These are phyloP conservation scores for Drosophila lacertosa DNA, from an alignment of 1,140 invertebrate species.

Conservation along the genomic window DNA sequence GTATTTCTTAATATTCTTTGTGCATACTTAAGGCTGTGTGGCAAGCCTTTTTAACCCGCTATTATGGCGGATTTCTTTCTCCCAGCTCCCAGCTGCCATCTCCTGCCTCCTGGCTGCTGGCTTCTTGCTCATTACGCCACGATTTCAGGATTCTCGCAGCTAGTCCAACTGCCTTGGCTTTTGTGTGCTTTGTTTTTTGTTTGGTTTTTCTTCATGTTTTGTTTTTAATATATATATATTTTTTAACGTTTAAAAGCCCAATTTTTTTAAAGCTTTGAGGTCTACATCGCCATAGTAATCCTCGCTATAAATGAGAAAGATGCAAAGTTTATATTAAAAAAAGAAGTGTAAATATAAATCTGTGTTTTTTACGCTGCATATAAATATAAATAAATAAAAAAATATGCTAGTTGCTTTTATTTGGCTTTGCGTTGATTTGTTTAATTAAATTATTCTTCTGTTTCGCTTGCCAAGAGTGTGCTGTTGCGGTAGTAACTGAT, in stretches of 20 bases:
- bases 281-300: conserved; percentile 94
- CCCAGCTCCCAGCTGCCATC: conserved; percentile 14
- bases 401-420: conserved; percentile 38
- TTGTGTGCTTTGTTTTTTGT: conserved; percentile 31
- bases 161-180: conserved; percentile 38
- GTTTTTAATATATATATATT: conserved; percentile 15
- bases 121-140: conserved; percentile 14
- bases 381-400: too few relatives aligned
- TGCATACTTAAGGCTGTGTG: conserved; percentile 61
- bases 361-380: conserved; percentile 20
- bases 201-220: conserved; percentile 33
- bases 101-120: conserved; percentile 15
- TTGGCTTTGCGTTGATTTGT: conserved; percentile 64
- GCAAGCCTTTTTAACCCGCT: conserved; percentile 75
- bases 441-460: conserved; percentile 66
- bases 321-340: conserved; percentile 54
- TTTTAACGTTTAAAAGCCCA: conserved; percentile 87
- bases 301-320: conserved; percentile 87
- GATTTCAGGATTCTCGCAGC: conserved; percentile 11
- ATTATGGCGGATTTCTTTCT: conserved; percentile 54
- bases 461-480: conserved; percentile 31
- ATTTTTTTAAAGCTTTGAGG: conserved; percentile 91
- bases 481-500: neutral
- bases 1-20: conserved; percentile 56
- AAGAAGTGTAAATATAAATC: conserved; percentile 22